A percentile compares a stretch with the other conserved stretches of the same genome.
phyloP scores from a whole-genome alignment of 2,113 vertebrate species.

The Ailurus styani region DNA sequence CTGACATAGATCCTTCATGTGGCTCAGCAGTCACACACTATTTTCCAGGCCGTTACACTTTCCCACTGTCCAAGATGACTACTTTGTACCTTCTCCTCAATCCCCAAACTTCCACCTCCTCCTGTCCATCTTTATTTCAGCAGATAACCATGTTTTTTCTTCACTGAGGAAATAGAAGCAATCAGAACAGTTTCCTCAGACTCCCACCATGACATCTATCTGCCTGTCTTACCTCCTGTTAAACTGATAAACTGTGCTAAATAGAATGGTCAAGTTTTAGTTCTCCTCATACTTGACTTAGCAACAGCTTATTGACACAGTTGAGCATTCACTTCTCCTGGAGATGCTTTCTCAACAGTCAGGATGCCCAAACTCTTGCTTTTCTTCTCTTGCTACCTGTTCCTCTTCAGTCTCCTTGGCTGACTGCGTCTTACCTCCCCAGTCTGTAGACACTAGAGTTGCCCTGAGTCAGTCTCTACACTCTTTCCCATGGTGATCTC shows the following conservation, averaged over 20 bases:
- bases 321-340: background rate
- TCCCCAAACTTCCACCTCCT: background rate
- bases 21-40: background rate
- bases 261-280: background rate
- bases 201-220: background rate
- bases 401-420: background rate
- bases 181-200: background rate
- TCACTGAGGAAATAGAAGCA: background rate
- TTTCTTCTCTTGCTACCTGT: background rate
- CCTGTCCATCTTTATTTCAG: background rate
- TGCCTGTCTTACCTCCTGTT: background rate
- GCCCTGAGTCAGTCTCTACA: background rate
- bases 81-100: background rate
- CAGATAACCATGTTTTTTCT: background rate
- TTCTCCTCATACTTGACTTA: background rate
- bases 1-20: background rate
- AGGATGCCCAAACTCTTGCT: background rate
- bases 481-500: background rate
- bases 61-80: background rate
- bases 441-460: background rate
- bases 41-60: background rate
- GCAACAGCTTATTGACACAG: background rate
- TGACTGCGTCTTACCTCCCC: background rate
- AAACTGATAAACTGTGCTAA: background rate
- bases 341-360: background rate